Base-by-base conservation (phyloP, 2,113 vertebrate genomes). In the Procapra przewalskii region DNA sequence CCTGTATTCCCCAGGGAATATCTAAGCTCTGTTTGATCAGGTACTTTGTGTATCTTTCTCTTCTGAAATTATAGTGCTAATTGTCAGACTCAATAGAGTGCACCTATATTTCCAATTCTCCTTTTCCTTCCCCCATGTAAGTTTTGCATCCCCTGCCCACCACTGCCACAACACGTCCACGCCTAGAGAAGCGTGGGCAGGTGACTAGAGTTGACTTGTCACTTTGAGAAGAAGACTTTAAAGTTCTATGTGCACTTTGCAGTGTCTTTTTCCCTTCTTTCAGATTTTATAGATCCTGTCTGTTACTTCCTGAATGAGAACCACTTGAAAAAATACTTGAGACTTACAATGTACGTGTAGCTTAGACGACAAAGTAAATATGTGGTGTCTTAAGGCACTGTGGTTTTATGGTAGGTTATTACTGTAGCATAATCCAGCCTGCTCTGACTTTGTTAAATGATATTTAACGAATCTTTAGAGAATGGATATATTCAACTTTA, bases 401-500 rank as follows among this genome's bases (percentile, higher is more conserved):
- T 29, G 33, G 25, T 77, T 91, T 83, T 25, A 43, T 31, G 17
- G 8, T 50, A 92, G 29, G 16, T 94, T 71, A 16, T 59, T 86
- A 64, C 6, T 50, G 4, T n/a, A 90, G 55, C n/a, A 88, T 87
- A 43, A 83, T 8, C 3, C 31, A 52, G 3, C 10, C 19, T 97
- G 17, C 1, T 40, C 64, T 91, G 25, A 83, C 36, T 75, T 88
- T 80, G 3, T 33, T 40, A 43, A 36, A 43, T 19, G 45, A 88
- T 15, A 52, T 33, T 93, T 85, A 75, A 71, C 21, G 83, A 50
- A 60, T 45, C 45, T 57, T 71, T 57, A 33, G 3, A 85, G 40
- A 80, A 77, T 75, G 6, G 52, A 52, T 81, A 96, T 83, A 57
- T 94, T 90, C 11, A 94, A 87, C 19, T 87, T 91, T 7, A 62